Percentiles rank a stretch among this genome's conserved stretches.
phyloP scores from a whole-genome alignment of 2,113 vertebrate genomes.

The Erythrolamprus reginae region DNA sequence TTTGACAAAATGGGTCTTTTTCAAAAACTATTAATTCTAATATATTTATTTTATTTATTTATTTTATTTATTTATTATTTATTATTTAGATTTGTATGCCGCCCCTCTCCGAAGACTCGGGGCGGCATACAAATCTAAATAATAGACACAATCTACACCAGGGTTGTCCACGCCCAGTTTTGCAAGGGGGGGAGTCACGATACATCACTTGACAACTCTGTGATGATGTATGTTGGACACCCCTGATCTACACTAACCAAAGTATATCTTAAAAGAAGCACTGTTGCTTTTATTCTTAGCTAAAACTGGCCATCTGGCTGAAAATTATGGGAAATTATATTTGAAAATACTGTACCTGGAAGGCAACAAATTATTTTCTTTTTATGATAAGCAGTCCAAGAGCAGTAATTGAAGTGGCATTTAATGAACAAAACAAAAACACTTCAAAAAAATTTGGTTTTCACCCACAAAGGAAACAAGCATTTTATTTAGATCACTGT shows the following conservation, averaged over 20 bases:
- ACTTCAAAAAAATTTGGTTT: neutral
- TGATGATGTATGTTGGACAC: too few relatives aligned
- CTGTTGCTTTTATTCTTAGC: neutral
- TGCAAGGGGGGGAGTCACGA: too few relatives aligned
- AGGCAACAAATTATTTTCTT: neutral
- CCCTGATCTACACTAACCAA: neutral
- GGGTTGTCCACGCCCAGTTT: too few relatives aligned
- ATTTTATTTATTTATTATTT: too few relatives aligned
- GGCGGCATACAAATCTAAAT: too few relatives aligned
- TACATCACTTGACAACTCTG: too few relatives aligned
- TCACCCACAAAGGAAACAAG: neutral
- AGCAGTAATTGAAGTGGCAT: neutral
- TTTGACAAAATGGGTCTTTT: neutral
- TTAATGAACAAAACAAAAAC: neutral
- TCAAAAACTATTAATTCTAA: neutral
- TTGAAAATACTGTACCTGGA: neutral
- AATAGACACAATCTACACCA: too few relatives aligned
- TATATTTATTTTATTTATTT: too few relatives aligned
- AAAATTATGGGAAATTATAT: neutral
- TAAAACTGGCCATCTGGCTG: neutral
- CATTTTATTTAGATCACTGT: neutral
- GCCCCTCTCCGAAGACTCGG: too few relatives aligned
- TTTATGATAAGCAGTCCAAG: neutral
- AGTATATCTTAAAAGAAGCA: neutral
- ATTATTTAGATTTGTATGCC: too few relatives aligned